A percentile compares a stretch with the other conserved stretches of the same genome.
These are phyloP conservation scores for Oikopleura dioica DNA, from an alignment of 23 tunicate species.

Conservation along the genomic window DNA sequence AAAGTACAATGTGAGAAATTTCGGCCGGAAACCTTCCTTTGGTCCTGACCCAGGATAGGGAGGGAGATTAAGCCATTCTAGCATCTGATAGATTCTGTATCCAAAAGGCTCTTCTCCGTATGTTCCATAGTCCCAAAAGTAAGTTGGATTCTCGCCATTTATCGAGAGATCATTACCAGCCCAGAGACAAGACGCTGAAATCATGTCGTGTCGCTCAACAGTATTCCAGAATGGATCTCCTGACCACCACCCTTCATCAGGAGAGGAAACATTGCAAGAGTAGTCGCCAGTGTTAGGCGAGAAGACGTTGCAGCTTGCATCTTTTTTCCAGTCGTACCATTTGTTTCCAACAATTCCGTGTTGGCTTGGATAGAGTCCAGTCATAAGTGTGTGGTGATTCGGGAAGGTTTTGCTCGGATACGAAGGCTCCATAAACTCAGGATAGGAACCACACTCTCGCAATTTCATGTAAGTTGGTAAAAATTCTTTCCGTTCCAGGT, in stretches of 20 bases:
- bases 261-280: background rate
- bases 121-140: background rate
- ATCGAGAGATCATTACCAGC: background rate
- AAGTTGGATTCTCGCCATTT: background rate
- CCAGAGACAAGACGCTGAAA: background rate
- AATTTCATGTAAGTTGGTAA: background rate
- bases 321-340: background rate
- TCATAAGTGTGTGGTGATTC: background rate
- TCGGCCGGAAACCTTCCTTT: background rate
- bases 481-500: too few species aligned
- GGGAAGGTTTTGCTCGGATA: background rate
- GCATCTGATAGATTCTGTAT: constrained; percentile 46
- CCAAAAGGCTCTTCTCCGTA: constrained; percentile 34
- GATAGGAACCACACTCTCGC: background rate
- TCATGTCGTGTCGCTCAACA: background rate
- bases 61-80: constrained; percentile 77
- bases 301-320: background rate
- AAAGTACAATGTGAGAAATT: background rate
- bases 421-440: background rate
- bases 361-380: background rate
- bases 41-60: background rate
- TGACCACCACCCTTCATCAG: background rate
- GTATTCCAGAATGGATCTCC: background rate
- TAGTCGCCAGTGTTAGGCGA: background rate
- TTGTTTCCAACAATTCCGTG: background rate